Evolutionary conservation across 2,797 vertebrate genomes (phyloP).

Genomic region (Paedocypris micromegethes): DNA sequence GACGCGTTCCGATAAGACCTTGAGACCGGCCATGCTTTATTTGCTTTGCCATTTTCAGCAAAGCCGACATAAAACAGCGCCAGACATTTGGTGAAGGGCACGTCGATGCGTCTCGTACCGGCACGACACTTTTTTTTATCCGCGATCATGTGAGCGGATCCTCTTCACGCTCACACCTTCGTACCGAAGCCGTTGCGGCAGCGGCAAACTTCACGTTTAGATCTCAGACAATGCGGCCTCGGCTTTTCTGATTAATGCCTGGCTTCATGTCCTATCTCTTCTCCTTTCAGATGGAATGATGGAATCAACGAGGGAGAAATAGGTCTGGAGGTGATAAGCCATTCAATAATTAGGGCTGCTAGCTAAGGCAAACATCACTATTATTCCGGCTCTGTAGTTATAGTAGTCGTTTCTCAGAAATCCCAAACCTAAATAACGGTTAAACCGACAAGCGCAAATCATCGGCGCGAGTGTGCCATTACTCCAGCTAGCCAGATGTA

Average conservation of each 20-base stretch:
- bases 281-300: neutral
- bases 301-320: neutral
- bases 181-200: neutral
- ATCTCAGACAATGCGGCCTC: too few species aligned
- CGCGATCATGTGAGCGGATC: slow-evolving; percentile 20
- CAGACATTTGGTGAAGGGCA: slow-evolving; percentile 33
- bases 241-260: slow-evolving; percentile 17
- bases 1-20: slow-evolving; percentile 36
- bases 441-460: neutral
- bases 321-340: slow-evolving; percentile 4
- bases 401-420: neutral
- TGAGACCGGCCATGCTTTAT: slow-evolving; percentile 29
- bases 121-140: slow-evolving; percentile 13
- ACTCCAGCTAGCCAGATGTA: too few species aligned
- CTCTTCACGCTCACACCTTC: slow-evolving; percentile 16
- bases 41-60: slow-evolving; percentile 26
- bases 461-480: neutral
- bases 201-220: too few species aligned
- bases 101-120: slow-evolving; percentile 18
- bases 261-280: slow-evolving; percentile 2
- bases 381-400: neutral
- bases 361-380: slow-evolving; percentile 3
- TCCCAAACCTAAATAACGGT: neutral
- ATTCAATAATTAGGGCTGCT: slow-evolving; percentile 8
- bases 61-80: slow-evolving; percentile 38